Conservation (phyloP, 2,113 vertebrate genomes). For the Tricholaema leucomelas region DNA sequence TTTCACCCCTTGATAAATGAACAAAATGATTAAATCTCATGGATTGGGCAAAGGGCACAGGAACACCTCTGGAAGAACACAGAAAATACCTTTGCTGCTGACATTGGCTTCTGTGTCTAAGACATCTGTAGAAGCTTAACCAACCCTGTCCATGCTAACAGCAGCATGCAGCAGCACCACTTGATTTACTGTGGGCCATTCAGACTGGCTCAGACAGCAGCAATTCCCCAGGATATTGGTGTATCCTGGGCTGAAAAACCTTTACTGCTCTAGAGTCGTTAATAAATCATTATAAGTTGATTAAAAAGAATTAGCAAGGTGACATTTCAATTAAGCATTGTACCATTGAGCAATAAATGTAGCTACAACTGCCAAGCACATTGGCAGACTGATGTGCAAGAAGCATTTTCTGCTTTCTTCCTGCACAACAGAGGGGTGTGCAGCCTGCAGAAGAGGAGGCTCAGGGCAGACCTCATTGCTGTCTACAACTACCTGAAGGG, state of each 20-base stretch:
- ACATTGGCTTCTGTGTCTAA: constrained; percentile 3
- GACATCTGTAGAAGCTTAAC: background rate
- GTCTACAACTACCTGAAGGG: too few relatives aligned
- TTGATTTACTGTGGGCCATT: background rate
- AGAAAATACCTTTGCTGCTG: constrained; percentile 24
- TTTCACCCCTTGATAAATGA: background rate
- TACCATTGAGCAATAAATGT: background rate
- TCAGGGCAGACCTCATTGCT: too few relatives aligned
- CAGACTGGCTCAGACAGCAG: background rate
- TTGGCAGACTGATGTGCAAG: background rate
- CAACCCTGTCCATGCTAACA: background rate
- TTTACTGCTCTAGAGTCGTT: constrained; percentile 17
- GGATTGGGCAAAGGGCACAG: background rate
- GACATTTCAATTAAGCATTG: constrained; percentile 22
- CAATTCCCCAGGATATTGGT: background rate
- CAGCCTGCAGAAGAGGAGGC: too few relatives aligned
- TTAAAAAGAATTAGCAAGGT: constrained; percentile 29
- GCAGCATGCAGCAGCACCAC: background rate
- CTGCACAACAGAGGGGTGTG: too few relatives aligned
- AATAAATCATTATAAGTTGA: constrained; percentile 26
- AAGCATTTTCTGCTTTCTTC: background rate
- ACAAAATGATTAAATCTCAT: background rate
- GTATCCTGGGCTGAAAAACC: constrained; percentile 7
- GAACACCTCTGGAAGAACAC: constrained; percentile 11
- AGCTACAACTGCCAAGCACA: background rate